Base-by-base conservation (phyloP, 2,113 vertebrate genomes). In the Dinomys branickii region DNA sequence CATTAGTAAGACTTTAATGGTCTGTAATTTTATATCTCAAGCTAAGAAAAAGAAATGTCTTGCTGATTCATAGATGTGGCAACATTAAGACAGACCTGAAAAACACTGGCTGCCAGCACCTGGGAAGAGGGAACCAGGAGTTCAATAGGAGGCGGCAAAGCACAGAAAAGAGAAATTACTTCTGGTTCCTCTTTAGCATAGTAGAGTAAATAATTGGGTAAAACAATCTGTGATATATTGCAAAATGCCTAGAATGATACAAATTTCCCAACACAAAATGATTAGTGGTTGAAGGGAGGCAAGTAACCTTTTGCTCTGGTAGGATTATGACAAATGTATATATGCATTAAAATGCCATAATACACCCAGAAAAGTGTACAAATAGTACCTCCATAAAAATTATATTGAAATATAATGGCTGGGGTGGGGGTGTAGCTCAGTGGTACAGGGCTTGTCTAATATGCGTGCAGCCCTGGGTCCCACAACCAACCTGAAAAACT, bases 61-160 rank as follows among this genome's bases (percentile, higher is more conserved):
- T 96, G 81, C 33, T 92, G 77, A 96, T 78, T 84, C 94, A 93
- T 59, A 97, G 95, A 97, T 94, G 90, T 97, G 58, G 41, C 91
- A 90, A 65, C 93, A 97, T 97, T 97, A 97, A 95, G 59, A 97
- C 88, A 97, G 67, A 94, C 86, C 54, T 93, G 88, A 96, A 97
- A 96, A 73, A 77, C 7, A 67, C 30, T 89, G 56, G 19, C 14
- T 19, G 50, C 30, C 47, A 61, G 56, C n/a, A 3, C 33, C 41
- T 54, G 59, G 35, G 9, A 65, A 80, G 24, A 26, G 5, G 8
- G 22, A 44, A 11, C 7, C 33, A 61, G 8, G 56, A 75, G 56
- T 61, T 89, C 30, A 63, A 30, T 38, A 80, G 38, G 33, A 35
- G 16, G 41, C 13, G 52, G 3, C 8, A 65, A 80, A 65, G 38